Base-by-base conservation (phyloP, 2,888 invertebrate genomes). In the Ectemnius lituratus region DNA sequence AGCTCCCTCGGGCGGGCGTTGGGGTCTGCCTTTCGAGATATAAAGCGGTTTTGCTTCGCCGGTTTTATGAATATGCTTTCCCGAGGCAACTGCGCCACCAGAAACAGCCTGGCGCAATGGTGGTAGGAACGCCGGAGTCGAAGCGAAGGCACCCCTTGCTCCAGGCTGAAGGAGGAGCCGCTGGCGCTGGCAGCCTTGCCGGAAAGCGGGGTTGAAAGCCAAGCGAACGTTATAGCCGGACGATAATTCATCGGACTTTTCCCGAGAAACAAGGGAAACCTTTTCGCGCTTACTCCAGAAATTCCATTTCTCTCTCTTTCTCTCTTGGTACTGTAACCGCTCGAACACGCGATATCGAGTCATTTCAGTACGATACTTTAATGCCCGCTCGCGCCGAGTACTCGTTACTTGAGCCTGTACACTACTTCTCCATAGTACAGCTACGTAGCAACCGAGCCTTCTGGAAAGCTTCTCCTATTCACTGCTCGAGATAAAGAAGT, bases 31-130 rank as follows among this genome's bases (percentile, higher is more conserved):
- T 16, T 52, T 78, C 82, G 78, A 81, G 87, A 87, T 86, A 89
- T 89, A 89, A 88, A 88, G 85, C 89, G 87, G 89, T 88, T 83
- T 88, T 87, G 88, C 87, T 88, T 82, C 85, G 84, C 80, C 85
- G 86, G 82, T 90, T 90, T 89, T 90, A 89, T 87, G 89, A 90
- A 90, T 89, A 89, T 90, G 89, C 88, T 90, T 86, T 85, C 86
- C 81, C 80, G 66, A 28, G 49, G 70, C 68, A 67, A 68, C 72
- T 18, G 70, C 70, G 70, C 58, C 66, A 28, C 61, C 67, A n/a
- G 52, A 49, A 67, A 56, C 56, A 14, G 47, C 18, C 59, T 37
- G 8, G 37, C 37, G 37, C 37, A 37, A 37, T 37, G 37, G 6
- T 37, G 52, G n/a, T 16, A 52, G 16, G 52, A 52, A 52, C 52